phyloP scores from a whole-genome alignment of 1,140 invertebrate genomes.

The Psilanteris sp. region DNA sequence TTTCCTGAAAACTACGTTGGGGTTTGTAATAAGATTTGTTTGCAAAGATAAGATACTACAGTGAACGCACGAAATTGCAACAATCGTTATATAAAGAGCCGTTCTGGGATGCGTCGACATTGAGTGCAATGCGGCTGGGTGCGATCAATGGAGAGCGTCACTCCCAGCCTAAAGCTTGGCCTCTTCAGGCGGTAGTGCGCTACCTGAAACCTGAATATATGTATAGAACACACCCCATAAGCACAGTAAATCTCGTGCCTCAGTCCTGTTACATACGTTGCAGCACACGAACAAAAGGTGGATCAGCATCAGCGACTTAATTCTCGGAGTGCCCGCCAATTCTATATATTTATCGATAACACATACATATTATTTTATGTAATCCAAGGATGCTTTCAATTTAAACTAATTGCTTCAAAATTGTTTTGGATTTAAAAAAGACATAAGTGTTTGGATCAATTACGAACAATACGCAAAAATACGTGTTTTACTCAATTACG shows the following conservation, averaged over 20 bases:
- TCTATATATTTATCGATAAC: no score
- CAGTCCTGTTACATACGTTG: constrained; percentile 14
- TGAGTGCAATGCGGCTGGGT: constrained; percentile 24
- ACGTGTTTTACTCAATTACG: no score
- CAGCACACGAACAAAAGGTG: constrained; percentile 9
- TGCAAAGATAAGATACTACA: no score
- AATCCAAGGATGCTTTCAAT: no score
- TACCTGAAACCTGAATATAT: constrained; percentile 8
- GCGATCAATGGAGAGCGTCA: constrained; percentile 57
- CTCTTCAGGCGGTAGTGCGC: constrained; percentile 29
- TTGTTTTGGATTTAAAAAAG: no score
- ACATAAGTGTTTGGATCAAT: no score
- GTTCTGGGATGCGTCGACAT: constrained; percentile 21
- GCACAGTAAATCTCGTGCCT: constrained; percentile 19
- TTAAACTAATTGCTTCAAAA: no score
- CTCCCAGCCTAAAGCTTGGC: constrained; percentile 24
- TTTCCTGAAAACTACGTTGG: no score
- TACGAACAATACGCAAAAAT: no score
- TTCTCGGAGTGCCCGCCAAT: constrained; percentile 20
- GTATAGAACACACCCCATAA: constrained; percentile 20
- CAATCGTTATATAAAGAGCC: constrained; percentile 6
- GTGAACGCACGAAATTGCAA: background rate
- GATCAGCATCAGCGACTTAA: constrained; percentile 9
- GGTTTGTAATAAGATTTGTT: no score
- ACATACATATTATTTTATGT: no score